phyloP scores from a whole-genome alignment of 30 jellyfish, hydroid and myxozoan genomes.

The Euphysa ruthae region DNA sequence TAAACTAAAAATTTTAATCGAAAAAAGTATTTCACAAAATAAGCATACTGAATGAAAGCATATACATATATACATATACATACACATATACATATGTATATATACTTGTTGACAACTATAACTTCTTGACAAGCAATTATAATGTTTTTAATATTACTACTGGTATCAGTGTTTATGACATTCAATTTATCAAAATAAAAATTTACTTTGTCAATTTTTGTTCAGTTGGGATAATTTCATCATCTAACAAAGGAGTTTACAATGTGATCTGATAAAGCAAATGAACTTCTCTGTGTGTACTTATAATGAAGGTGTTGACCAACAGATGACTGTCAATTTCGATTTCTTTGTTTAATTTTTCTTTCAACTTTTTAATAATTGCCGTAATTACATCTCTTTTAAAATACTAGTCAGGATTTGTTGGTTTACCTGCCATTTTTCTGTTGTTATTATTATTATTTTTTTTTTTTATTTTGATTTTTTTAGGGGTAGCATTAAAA shows the following conservation, averaged over 20 bases:
- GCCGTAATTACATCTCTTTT: neutral
- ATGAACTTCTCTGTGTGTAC: neutral
- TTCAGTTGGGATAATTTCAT: neutral
- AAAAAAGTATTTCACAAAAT: no score
- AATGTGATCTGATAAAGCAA: neutral
- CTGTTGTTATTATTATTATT: neutral
- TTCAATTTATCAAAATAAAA: neutral
- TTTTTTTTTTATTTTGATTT: neutral
- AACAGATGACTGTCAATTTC: neutral
- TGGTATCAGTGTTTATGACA: no score
- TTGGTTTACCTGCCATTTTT: neutral
- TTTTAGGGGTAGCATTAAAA: neutral
- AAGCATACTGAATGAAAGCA: no score
- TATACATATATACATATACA: slow-evolving; percentile 12
- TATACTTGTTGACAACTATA: neutral
- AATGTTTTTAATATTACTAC: neutral
- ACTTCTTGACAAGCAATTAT: no score
- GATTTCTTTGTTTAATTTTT: neutral
- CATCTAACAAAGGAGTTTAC: neutral
- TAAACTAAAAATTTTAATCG: no score
- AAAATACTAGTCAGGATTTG: neutral
- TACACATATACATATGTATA: slow-evolving; percentile 6
- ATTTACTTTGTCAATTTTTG: neutral
- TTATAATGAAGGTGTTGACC: neutral
- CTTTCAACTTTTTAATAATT: neutral